Evolutionary conservation across 2,797 vertebrate species (phyloP).

Genomic region (Sylvia borin): DNA sequence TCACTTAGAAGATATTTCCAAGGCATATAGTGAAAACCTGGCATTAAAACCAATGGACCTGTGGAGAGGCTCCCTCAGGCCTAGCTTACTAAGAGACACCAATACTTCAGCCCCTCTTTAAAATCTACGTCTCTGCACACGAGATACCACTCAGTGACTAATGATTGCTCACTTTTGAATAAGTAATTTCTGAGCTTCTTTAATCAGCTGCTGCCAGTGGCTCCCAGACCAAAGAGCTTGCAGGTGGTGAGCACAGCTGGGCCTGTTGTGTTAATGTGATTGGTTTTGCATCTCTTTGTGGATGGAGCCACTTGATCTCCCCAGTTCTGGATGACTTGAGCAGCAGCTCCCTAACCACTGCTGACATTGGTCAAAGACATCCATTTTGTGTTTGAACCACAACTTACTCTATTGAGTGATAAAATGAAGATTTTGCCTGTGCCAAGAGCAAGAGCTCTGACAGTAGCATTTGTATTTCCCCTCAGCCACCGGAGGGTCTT

Average conservation of each 20-base stretch:
- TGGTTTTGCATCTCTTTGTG: background rate
- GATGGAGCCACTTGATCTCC: background rate
- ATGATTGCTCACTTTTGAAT: background rate
- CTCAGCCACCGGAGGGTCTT: background rate
- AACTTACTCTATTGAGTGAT: background rate
- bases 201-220: background rate
- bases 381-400: background rate
- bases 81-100: background rate
- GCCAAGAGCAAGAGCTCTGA: background rate
- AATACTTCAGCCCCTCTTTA: background rate
- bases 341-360: background rate
- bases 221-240: background rate
- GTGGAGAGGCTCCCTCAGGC: background rate
- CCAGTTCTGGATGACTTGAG: background rate
- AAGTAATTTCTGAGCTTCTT: background rate
- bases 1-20: background rate
- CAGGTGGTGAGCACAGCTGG: slow-evolving; percentile 9
- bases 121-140: background rate
- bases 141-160: background rate
- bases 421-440: background rate
- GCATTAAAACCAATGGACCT: background rate
- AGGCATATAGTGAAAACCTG: background rate
- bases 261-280: background rate
- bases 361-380: background rate
- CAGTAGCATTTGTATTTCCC: background rate